phyloP scores from a whole-genome alignment of 2,797 vertebrate genomes.

The Eutrigla gurnardus region DNA sequence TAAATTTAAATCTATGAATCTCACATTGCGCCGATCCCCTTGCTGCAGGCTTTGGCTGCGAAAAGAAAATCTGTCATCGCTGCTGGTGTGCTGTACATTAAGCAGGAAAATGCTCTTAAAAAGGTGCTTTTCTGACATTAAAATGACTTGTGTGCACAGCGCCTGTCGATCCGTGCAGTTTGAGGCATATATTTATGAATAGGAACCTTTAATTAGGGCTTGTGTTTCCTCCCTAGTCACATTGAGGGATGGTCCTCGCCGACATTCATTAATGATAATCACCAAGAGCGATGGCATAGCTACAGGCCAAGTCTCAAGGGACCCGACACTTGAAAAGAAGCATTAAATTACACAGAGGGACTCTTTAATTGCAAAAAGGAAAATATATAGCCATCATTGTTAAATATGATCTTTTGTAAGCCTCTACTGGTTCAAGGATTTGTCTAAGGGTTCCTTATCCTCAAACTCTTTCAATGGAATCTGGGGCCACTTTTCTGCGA shows the following conservation, averaged over 20 bases:
- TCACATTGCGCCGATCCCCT: slow-evolving; percentile 65
- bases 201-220: slow-evolving; percentile 85
- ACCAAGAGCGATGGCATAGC: slow-evolving; percentile 83
- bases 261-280: slow-evolving; percentile 87
- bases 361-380: slow-evolving; percentile 84
- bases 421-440: slow-evolving; percentile 79
- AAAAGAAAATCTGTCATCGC: slow-evolving; percentile 58
- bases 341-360: slow-evolving; percentile 85
- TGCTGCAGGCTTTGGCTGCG: slow-evolving; percentile 56
- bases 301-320: slow-evolving; percentile 82
- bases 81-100: slow-evolving; percentile 63
- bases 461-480: slow-evolving; percentile 53
- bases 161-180: slow-evolving; percentile 70
- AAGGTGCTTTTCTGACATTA: slow-evolving; percentile 80
- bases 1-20: slow-evolving; percentile 69
- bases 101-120: slow-evolving; percentile 74
- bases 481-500: slow-evolving; percentile 32
- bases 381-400: slow-evolving; percentile 82
- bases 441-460: slow-evolving; percentile 72
- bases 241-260: slow-evolving; percentile 84
- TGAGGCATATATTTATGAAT: slow-evolving; percentile 85
- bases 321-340: slow-evolving; percentile 84
- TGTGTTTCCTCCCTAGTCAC: slow-evolving; percentile 84
- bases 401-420: slow-evolving; percentile 83
- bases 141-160: slow-evolving; percentile 79